Evolutionary conservation across 2,888 invertebrate genomes (phyloP), one percentile per base, ranked within the genome.

Genomic region (Mycalesis mineus): DNA sequence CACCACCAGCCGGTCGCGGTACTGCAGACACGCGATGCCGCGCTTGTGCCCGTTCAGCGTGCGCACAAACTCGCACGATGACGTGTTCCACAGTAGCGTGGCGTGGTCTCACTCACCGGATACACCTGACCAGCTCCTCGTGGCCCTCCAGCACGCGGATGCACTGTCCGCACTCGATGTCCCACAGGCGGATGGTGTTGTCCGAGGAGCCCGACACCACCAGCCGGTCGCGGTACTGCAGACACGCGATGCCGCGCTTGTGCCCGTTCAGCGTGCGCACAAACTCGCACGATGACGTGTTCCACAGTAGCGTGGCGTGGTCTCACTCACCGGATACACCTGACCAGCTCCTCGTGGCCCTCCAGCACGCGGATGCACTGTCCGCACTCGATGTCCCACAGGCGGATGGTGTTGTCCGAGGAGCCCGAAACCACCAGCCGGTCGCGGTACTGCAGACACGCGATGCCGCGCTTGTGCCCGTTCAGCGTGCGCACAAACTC

Each of bases 31-130:
- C 60, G 99, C 99, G 77, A 99, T 99, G 62, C 99, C 99, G 45
- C 99, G 94, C 85, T 98, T 98, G 92, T 99, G 99, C 11, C 99
- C 99, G 88, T 97, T 98, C 64, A 99, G 91, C 50, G 99, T 99
- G 62, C 99, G 94, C 53, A 99, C 97, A 92, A 99, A 99, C 85
- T 99, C 99, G 91, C 99, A 99, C 55, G 97, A 96, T 40, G 97
- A 97, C 42, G 99, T 99, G 88, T 96, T 98, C 99, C 99, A 99
- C 66, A 98, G n/a, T n/a, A n/a, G n/a, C n/a, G n/a, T n/a, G n/a
- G n/a, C n/a, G n/a, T n/a, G n/a, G n/a, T n/a, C n/a, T n/a, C 9
- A 36, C 79, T 70, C 42, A 87, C 86, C 99, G 93, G 82, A 99
- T 99, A 88, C 99, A 99, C 71, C 99, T 92, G 41, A 99, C 99